phyloP scores from a whole-genome alignment of 1,140 invertebrate genomes.

The Penaeus indicus region DNA sequence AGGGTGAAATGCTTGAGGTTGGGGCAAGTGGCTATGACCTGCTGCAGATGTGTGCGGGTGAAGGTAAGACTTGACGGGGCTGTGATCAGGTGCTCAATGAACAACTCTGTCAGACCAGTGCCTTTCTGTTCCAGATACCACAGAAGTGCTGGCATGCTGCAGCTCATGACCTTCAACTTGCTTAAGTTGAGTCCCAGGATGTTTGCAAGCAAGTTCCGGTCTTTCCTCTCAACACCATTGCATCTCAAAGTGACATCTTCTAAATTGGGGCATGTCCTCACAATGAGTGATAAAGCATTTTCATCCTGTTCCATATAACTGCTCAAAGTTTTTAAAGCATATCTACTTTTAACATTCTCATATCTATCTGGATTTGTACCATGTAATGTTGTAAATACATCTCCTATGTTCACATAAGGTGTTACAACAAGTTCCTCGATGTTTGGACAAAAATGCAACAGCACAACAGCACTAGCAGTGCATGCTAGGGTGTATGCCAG shows the following conservation, averaged over 20 bases:
- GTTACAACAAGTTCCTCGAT: conserved; percentile 56
- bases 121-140: conserved; percentile 53
- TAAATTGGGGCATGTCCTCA: conserved; percentile 50
- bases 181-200: conserved; percentile 39
- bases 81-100: conserved; percentile 51
- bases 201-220: conserved; percentile 59
- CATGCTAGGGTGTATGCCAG: conserved; percentile 53
- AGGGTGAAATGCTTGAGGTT: conserved; percentile 45
- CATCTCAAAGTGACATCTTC: conserved; percentile 50
- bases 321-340: conserved; percentile 36
- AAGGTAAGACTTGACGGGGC: conserved; percentile 48
- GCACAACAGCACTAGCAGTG: conserved; percentile 43
- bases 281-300: conserved; percentile 54
- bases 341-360: conserved; percentile 31
- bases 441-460: conserved; percentile 53
- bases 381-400: conserved; percentile 60
- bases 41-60: conserved; percentile 56
- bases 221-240: conserved; percentile 58
- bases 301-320: conserved; percentile 57
- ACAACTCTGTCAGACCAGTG: background rate
- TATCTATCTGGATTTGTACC: conserved; percentile 53
- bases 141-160: conserved; percentile 48
- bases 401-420: conserved; percentile 58
- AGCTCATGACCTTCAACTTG: conserved; percentile 57
- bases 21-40: conserved; percentile 52